A percentile compares a stretch with the other conserved stretches of the same genome.
Conservation (phyloP, 2,113 vertebrate genomes). For the Sclerurus mexicanus region DNA sequence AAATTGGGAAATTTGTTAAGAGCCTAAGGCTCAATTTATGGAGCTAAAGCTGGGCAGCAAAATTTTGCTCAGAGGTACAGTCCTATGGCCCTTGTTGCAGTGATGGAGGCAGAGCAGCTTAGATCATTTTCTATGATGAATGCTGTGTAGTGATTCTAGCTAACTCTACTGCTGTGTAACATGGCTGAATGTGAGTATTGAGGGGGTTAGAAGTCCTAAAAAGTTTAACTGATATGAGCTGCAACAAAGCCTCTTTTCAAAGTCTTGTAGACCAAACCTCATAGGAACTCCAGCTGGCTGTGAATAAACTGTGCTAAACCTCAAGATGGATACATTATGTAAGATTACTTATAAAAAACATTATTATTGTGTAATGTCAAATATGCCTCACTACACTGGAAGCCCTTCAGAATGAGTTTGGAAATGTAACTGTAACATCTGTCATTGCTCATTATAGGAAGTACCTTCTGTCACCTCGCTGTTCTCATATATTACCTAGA, state of each 20-base stretch:
- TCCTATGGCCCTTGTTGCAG: background rate
- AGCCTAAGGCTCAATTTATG: background rate
- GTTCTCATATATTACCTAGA: background rate
- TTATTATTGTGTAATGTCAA: background rate
- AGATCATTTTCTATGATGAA: background rate
- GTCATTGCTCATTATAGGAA: background rate
- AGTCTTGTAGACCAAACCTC: fast-evolving
- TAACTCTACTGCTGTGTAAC: fast-evolving
- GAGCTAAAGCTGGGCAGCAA: background rate
- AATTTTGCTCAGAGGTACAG: background rate
- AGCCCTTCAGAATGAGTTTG: background rate
- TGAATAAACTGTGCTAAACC: background rate
- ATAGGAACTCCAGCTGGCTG: background rate
- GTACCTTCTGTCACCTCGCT: background rate
- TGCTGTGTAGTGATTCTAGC: background rate
- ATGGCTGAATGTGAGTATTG: background rate
- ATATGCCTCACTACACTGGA: background rate
- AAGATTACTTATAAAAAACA: background rate
- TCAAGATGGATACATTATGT: background rate
- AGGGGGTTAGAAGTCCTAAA: background rate
- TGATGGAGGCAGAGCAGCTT: background rate
- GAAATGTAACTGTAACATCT: background rate
- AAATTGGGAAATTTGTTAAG: background rate
- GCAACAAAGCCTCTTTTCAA: background rate
- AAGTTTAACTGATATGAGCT: background rate